These are phyloP conservation scores for Periparus ater DNA, from an alignment of 2,797 vertebrate genomes.

Conservation along the genomic window DNA sequence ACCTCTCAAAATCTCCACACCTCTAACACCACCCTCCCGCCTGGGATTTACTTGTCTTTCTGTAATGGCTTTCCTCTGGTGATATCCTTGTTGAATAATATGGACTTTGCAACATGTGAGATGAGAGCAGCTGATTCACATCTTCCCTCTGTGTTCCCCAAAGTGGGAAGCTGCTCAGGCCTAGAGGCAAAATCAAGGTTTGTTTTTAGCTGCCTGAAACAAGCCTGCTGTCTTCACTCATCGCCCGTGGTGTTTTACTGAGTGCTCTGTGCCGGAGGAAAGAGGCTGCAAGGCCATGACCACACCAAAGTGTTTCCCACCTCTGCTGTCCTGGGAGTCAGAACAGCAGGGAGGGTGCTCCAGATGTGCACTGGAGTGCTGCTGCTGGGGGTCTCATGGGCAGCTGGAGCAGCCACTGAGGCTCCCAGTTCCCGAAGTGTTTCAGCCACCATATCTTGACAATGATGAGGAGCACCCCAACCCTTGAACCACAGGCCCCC, in stretches of 20 bases:
- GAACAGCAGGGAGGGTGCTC: neutral
- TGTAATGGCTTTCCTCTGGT: neutral
- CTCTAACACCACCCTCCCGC: rapidly evolving
- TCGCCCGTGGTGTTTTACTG: rapidly evolving
- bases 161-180: neutral
- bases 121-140: neutral
- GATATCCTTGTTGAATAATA: neutral
- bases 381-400: rapidly evolving
- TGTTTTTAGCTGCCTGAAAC: neutral
- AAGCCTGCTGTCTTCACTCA: neutral
- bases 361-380: neutral
- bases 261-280: neutral
- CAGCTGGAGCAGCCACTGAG: rapidly evolving
- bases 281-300: neutral
- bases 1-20: neutral
- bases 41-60: neutral
- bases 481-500: neutral
- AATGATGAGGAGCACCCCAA: neutral
- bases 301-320: neutral
- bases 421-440: neutral
- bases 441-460: neutral
- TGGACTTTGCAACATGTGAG: rapidly evolving
- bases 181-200: neutral
- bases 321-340: neutral
- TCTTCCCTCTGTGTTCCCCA: neutral